A percentile compares a stretch with the other conserved stretches of the same genome.
These are phyloP conservation scores for Meta bourneti DNA, from an alignment of 2,888 invertebrate genomes.

Conservation along the genomic window DNA sequence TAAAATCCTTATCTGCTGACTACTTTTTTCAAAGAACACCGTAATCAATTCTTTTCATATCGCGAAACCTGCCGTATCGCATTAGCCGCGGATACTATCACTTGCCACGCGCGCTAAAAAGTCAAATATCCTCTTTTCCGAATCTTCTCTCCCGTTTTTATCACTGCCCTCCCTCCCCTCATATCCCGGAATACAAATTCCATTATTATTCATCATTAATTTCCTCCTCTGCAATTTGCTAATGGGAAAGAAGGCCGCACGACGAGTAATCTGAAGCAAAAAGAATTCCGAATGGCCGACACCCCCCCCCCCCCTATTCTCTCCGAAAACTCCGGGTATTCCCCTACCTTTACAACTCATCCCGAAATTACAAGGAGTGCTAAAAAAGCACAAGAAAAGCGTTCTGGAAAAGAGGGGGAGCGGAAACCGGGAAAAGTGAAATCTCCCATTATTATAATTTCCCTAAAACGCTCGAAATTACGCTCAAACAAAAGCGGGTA, in stretches of 20 bases:
- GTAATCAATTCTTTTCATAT: not conserved
- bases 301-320: not conserved
- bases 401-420: slow-evolving; percentile 21
- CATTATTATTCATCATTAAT: slow-evolving; percentile 74
- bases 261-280: not conserved
- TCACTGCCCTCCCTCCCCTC: not conserved
- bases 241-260: slow-evolving; percentile 51
- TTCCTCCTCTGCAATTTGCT: slow-evolving; percentile 68
- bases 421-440: not conserved
- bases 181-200: slow-evolving; percentile 41
- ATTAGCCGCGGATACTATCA: not conserved
- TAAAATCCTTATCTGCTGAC: slow-evolving; percentile 30
- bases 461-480: slow-evolving; percentile 61
- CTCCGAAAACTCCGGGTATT: not conserved
- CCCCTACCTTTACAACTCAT: not conserved
- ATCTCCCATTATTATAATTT: slow-evolving; percentile 61
- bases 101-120: slow-evolving; percentile 17
- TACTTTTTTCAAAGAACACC: not conserved
- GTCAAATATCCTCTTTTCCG: slow-evolving; percentile 47
- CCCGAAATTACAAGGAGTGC: not conserved
- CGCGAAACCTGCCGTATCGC: not conserved
- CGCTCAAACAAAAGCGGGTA: slow-evolving; percentile 39
- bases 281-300: not conserved
- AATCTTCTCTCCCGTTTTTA: not conserved
- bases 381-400: slow-evolving; percentile 13